Conservation (phyloP, 2,797 vertebrate species). For the Manis pentadactyla region DNA sequence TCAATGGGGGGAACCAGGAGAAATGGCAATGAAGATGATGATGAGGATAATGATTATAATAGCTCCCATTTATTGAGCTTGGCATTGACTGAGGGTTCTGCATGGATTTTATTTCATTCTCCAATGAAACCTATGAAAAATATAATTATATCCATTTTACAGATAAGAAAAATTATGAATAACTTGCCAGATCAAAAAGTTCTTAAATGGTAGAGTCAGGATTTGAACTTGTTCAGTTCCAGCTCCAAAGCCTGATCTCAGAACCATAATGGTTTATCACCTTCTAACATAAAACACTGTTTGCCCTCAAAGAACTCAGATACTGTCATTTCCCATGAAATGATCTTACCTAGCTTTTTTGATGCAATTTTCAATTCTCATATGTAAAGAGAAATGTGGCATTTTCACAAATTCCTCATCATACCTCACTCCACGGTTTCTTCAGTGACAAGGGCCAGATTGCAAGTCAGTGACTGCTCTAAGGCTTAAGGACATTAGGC, state of each 20-base stretch:
- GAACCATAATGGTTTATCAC: background rate
- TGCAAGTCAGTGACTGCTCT: conserved; percentile 8
- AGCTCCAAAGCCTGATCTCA: background rate
- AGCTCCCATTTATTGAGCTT: background rate
- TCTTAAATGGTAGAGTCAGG: background rate
- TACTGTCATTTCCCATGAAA: conserved; percentile 4
- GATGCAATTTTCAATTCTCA: background rate
- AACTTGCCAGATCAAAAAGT: background rate
- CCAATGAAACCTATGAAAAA: background rate
- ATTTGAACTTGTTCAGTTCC: conserved; percentile 30
- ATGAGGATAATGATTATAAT: background rate
- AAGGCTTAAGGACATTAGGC: conserved; percentile 7
- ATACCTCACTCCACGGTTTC: background rate
- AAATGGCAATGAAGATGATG: too few relatives aligned
- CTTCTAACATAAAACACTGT: background rate
- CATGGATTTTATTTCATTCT: background rate
- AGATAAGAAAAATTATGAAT: background rate
- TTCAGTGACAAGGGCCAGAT: background rate
- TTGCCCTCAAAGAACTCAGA: background rate
- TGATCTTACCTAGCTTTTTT: conserved; percentile 13
- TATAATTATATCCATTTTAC: background rate
- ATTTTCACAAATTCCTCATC: conserved; percentile 25
- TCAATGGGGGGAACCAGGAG: background rate
- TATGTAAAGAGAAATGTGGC: background rate
- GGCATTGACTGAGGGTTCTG: background rate